A percentile compares a stretch with the other conserved stretches of the same genome.
phyloP scores from a whole-genome alignment of 2,113 vertebrate species.

The Thunnus thynnus region DNA sequence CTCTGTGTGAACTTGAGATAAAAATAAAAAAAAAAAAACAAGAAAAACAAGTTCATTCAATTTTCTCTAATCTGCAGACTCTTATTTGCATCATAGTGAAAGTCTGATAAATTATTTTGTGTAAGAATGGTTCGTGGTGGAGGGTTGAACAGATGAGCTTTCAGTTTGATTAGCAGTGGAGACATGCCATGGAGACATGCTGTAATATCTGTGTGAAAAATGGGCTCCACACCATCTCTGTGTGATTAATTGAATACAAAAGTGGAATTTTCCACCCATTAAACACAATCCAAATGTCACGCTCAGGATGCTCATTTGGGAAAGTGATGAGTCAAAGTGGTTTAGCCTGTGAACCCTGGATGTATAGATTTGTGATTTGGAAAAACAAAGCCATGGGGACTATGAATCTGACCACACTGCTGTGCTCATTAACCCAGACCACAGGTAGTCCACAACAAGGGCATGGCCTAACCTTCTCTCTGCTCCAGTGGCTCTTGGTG shows the following conservation, averaged over 20 bases:
- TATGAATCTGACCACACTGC: conserved; percentile 34
- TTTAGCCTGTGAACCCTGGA: conserved; percentile 29
- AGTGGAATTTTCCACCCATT: conserved; percentile 65
- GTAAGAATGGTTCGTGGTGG: conserved; percentile 42
- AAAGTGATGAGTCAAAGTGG: conserved; percentile 37
- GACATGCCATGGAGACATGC: conserved; percentile 65
- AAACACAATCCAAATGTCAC: conserved; percentile 66
- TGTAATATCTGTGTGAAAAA: conserved; percentile 66
- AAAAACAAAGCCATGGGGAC: conserved; percentile 14
- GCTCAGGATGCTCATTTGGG: conserved; percentile 38
- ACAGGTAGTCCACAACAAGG: conserved; percentile 59
- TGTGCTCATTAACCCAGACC: conserved; percentile 59
- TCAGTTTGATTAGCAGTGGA: conserved; percentile 64
- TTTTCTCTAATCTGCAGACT: conserved; percentile 19
- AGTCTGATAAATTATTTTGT: conserved; percentile 3
- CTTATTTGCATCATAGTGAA: conserved; percentile 3
- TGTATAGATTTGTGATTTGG: conserved; percentile 15
- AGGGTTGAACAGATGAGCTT: conserved; percentile 66
- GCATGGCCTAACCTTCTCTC: conserved; percentile 47
- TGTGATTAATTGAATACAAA: conserved; percentile 69
- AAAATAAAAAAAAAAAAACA: conserved; percentile 20
- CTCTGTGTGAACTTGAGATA: conserved; percentile 33
- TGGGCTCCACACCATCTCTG: conserved; percentile 75
- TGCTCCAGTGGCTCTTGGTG: conserved; percentile 38
- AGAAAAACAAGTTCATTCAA: conserved; percentile 26